These are phyloP conservation scores for Tokudaia tokunoshimensis DNA, from an alignment of 2,797 vertebrate genomes.

Conservation along the genomic window DNA sequence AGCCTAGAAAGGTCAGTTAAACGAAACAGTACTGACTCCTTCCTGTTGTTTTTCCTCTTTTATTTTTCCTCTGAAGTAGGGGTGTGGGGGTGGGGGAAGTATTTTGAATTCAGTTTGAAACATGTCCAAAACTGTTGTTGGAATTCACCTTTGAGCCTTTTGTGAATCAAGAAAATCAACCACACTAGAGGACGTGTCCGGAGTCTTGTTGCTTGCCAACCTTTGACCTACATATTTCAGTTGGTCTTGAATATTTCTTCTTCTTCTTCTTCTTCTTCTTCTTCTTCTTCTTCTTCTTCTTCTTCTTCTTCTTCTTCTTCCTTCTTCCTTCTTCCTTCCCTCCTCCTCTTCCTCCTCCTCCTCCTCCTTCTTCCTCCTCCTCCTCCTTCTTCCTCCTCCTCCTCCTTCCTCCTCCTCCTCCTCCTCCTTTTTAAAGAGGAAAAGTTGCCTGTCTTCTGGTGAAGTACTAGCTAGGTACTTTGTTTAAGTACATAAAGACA, in stretches of 20 bases:
- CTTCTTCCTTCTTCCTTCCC: no score
- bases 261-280: neutral
- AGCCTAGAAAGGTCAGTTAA: conserved; percentile 5
- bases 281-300: neutral
- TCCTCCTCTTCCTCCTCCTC: neutral
- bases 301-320: neutral
- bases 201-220: neutral
- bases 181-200: neutral
- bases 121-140: neutral
- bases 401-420: no score
- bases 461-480: conserved; percentile 9
- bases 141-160: neutral
- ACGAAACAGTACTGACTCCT: neutral
- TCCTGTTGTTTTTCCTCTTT: conserved; percentile 18
- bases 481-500: conserved; percentile 25
- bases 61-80: neutral
- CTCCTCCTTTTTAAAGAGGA: neutral
- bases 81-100: neutral
- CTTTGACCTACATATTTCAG: conserved; percentile 58
- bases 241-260: conserved; percentile 8
- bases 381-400: no score
- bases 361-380: neutral
- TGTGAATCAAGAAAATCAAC: conserved; percentile 37
- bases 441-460: neutral
- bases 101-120: conserved; percentile 50